phyloP scores from a whole-genome alignment of 2,888 invertebrate species.

The Sisyra terminalis region DNA sequence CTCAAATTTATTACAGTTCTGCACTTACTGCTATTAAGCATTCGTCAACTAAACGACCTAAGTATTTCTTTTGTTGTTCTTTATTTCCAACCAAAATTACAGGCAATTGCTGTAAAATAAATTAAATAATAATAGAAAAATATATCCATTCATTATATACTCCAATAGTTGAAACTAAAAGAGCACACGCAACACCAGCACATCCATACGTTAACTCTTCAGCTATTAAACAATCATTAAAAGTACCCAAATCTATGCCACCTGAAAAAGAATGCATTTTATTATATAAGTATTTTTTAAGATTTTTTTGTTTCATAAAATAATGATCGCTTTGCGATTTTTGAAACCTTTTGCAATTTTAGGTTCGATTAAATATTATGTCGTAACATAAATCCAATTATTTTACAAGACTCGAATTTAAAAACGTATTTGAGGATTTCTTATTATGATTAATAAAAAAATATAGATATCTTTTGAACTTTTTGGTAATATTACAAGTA shows the following conservation, averaged over 20 bases:
- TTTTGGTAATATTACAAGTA: too few species aligned
- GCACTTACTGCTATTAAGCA: slow-evolving; percentile 79
- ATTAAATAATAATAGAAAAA: slow-evolving; percentile 3
- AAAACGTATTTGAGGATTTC: too few species aligned
- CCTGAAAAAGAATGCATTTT: slow-evolving; percentile 31
- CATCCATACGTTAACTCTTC: slow-evolving; percentile 91
- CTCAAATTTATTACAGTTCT: too few species aligned
- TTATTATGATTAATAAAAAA: too few species aligned
- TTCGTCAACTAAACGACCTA: slow-evolving; percentile 78
- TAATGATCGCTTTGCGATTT: too few species aligned
- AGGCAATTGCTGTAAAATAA: slow-evolving; percentile 60
- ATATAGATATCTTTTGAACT: too few species aligned
- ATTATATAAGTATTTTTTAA: neutral
- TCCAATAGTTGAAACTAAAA: slow-evolving; percentile 76
- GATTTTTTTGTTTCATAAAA: too few species aligned
- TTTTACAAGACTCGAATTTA: too few species aligned
- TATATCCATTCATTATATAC: slow-evolving; percentile 25
- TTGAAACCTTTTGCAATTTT: too few species aligned
- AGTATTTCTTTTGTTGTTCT: slow-evolving; percentile 87
- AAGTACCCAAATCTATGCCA: slow-evolving; percentile 56
- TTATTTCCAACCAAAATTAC: slow-evolving; percentile 67
- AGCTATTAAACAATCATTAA: slow-evolving; percentile 66
- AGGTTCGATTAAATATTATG: too few species aligned
- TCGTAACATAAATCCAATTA: too few species aligned
- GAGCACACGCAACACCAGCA: slow-evolving; percentile 78